A percentile compares a stretch with the other conserved stretches of the same genome.
Conservation (phyloP, 1,140 invertebrate genomes). For the Pseudomyrmex dendroicus region DNA sequence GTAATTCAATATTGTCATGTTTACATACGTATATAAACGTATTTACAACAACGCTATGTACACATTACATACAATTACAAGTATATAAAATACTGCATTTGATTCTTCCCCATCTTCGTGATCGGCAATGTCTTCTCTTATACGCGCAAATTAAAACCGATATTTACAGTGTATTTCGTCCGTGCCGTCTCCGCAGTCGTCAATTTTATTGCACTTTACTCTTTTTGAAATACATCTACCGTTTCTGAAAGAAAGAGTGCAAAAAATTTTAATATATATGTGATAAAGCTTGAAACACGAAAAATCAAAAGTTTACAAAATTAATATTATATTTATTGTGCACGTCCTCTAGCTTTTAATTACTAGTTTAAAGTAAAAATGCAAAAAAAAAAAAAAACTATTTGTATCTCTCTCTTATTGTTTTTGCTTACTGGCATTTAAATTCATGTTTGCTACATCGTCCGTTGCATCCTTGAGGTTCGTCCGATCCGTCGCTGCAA, state of each 20-base stretch:
- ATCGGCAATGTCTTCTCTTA: slow-evolving; percentile 38
- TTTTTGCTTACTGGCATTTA: slow-evolving; percentile 84
- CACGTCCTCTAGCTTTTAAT: too few relatives aligned
- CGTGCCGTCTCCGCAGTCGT: slow-evolving; percentile 89
- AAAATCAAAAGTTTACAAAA: background rate
- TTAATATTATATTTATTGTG: too few relatives aligned
- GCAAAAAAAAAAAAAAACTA: too few relatives aligned
- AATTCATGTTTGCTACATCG: slow-evolving; percentile 86
- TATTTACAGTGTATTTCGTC: slow-evolving; percentile 89
- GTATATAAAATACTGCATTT: slow-evolving; percentile 58
- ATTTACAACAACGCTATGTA: slow-evolving; percentile 70
- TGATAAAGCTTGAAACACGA: background rate
- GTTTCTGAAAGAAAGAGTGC: slow-evolving; percentile 81
- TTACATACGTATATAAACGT: slow-evolving; percentile 62
- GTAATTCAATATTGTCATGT: too few relatives aligned
- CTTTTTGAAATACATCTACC: slow-evolving; percentile 86
- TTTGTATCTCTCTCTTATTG: background rate
- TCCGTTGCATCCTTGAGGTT: slow-evolving; percentile 87
- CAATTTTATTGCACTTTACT: slow-evolving; percentile 88
- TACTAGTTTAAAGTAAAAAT: too few relatives aligned
- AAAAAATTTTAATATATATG: background rate
- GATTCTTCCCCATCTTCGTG: background rate
- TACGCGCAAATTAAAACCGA: slow-evolving; percentile 59
- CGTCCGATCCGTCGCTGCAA: slow-evolving; percentile 89
- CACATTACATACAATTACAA: slow-evolving; percentile 68